Conservation (phyloP, 2,888 invertebrate species). For the Hemaris fuciformis region DNA sequence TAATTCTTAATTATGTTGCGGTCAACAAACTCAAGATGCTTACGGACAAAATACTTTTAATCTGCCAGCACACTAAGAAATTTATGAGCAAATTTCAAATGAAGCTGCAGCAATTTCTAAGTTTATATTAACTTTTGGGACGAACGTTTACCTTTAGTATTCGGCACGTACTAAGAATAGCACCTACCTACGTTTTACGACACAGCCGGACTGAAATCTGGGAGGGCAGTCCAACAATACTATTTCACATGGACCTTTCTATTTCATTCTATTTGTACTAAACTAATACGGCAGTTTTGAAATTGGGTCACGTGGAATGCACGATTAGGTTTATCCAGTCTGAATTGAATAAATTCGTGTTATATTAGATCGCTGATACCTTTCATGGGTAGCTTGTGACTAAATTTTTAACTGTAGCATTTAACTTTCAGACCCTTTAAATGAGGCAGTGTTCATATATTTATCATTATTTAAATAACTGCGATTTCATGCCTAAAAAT, state of each 20-base stretch:
- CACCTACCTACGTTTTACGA: constrained; percentile 14
- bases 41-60: no score
- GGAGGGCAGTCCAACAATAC: neutral
- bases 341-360: no score
- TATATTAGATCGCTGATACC: no score
- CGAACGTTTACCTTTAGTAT: constrained; percentile 8
- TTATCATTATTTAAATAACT: no score
- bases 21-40: no score
- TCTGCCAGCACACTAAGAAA: no score
- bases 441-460: no score
- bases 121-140: neutral
- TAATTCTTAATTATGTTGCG: no score
- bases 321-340: neutral
- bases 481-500: no score
- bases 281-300: neutral
- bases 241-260: constrained; percentile 1
- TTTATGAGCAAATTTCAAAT: neutral
- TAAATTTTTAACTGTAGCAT: no score
- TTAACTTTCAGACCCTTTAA: no score
- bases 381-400: no score
- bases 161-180: constrained; percentile 14
- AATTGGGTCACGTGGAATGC: neutral
- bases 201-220: constrained; percentile 11
- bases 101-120: neutral
- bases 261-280: neutral